A percentile compares a stretch with the other conserved stretches of the same genome.
Conservation (phyloP, 1,140 invertebrate genomes). For the Hyles euphorbiae region DNA sequence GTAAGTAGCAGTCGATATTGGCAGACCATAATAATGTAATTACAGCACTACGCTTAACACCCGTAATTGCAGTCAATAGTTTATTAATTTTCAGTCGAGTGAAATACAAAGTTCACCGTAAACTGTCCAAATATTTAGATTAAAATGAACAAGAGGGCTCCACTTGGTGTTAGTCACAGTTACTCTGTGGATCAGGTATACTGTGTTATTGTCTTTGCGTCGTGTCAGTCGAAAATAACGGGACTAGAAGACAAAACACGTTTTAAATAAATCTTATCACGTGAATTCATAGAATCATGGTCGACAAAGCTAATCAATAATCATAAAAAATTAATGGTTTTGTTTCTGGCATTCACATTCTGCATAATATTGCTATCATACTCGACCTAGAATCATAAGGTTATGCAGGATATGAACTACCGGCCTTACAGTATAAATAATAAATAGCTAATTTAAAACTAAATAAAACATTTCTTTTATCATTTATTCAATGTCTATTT, state of each 20-base stretch:
- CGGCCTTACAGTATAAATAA: constrained; percentile 30
- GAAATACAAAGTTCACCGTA: constrained; percentile 10
- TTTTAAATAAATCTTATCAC: constrained; percentile 1
- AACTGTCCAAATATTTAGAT: neutral
- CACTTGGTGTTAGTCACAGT: too few species aligned
- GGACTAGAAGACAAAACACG: constrained; percentile 14
- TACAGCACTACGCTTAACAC: constrained; percentile 19
- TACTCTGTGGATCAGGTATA: neutral
- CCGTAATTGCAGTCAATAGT: constrained; percentile 19
- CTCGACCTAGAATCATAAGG: constrained; percentile 1
- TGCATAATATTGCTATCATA: neutral
- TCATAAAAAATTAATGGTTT: constrained; percentile 5
- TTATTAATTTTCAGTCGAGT: constrained; percentile 7
- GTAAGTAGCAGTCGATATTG: constrained; percentile 6
- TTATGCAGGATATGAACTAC: constrained; percentile 22
- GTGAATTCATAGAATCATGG: constrained; percentile 1
- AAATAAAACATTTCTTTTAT: constrained; percentile 34
- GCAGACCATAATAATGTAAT: constrained; percentile 8
- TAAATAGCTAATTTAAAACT: constrained; percentile 46
- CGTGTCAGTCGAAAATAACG: constrained; percentile 11
- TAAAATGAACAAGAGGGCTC: too few species aligned
- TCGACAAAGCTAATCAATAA: constrained; percentile 8
- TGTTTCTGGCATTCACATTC: constrained; percentile 4
- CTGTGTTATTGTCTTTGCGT: constrained; percentile 9
- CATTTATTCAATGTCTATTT: constrained; percentile 30